These are phyloP conservation scores for Thymelicus sylvestris DNA, from an alignment of 2,888 invertebrate species.

Conservation along the genomic window DNA sequence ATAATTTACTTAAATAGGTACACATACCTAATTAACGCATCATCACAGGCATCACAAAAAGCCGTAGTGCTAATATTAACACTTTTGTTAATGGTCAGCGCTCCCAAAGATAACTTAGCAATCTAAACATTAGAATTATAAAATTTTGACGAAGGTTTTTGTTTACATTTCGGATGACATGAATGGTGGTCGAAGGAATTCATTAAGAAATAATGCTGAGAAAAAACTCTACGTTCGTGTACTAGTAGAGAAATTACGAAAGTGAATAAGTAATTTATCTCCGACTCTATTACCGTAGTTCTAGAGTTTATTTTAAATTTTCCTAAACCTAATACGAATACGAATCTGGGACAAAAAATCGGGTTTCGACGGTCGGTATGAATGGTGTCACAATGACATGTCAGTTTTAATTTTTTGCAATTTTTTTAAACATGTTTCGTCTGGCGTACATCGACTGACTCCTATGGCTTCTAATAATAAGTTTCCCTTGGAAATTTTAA, in stretches of 20 bases:
- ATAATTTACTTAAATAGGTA: neutral
- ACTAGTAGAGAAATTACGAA: constrained; percentile 40
- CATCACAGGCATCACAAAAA: neutral
- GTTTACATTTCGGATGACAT: constrained; percentile 79
- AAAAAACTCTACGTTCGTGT: constrained; percentile 55
- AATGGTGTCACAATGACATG: constrained; percentile 83
- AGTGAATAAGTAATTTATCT: constrained; percentile 9
- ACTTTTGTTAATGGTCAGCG: constrained; percentile 1
- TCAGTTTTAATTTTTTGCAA: constrained; percentile 72
- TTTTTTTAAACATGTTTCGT: constrained; percentile 47
- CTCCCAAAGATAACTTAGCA: constrained; percentile 13
- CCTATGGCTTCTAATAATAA: constrained; percentile 7
- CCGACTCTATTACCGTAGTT: constrained; percentile 45
- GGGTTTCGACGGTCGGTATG: constrained; percentile 71
- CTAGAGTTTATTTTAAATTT: constrained; percentile 42
- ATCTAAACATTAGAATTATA: constrained; percentile 21
- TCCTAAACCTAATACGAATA: constrained; percentile 18
- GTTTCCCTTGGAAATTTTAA: neutral
- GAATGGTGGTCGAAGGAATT: constrained; percentile 76
- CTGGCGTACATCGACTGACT: constrained; percentile 25
- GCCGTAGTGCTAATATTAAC: constrained; percentile 6
- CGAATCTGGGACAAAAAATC: constrained; percentile 48
- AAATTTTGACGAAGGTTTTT: constrained; percentile 69
- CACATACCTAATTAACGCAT: neutral
- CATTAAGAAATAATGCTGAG: constrained; percentile 75